Base-by-base conservation (phyloP, 2,113 vertebrate species). In the Ceyx margarethae region DNA sequence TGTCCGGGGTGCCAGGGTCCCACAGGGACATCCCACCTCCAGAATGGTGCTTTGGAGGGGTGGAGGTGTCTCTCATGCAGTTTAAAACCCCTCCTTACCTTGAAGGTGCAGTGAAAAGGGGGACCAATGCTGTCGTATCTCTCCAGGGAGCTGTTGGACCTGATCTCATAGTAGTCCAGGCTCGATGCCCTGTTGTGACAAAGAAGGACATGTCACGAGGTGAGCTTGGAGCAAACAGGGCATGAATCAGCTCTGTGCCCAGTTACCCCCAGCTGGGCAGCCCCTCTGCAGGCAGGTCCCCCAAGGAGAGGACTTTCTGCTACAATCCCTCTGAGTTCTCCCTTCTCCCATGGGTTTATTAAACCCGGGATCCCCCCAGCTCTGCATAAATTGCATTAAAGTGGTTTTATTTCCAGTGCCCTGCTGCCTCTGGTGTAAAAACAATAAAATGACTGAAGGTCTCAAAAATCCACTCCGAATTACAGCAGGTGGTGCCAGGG, bases 61-160 rank as follows among this genome's bases (percentile, higher is more conserved):
- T 37, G 12, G 48, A 12, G 15, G 31, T 13, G 29, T 29, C 42
- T 26, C 11, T 73, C 35, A 25, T 15, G 10, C 0, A 1, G 6
- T 42, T 62, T 19, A 16, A 64, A 50, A 5, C 54, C 13, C 4
- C 29, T 29, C 15, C 74, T 87, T 72, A 97, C 98, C 97, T 97
- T 98, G 94, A 98, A 99, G 8, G 97, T 95, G 62, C 98, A 98
- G 87, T 97, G 98, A 82, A 99, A 99, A 42, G 97, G 93, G 11
- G 96, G 96, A 7, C 97, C 97, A 0, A 81, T 86, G n/a, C 98
- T 95, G n/a, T 96, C 89, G 0, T 97, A 81, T 46, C 90, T 87
- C 43, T 97, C 98, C 91, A 96, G 71, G 3, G 97, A 98, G 95
- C 97, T 97, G 31, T 98, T 98, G 1, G 98, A 66, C 94, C 95